These are phyloP conservation scores for Geotrypetes seraphini DNA, from an alignment of 2,797 vertebrate genomes.

Conservation along the genomic window DNA sequence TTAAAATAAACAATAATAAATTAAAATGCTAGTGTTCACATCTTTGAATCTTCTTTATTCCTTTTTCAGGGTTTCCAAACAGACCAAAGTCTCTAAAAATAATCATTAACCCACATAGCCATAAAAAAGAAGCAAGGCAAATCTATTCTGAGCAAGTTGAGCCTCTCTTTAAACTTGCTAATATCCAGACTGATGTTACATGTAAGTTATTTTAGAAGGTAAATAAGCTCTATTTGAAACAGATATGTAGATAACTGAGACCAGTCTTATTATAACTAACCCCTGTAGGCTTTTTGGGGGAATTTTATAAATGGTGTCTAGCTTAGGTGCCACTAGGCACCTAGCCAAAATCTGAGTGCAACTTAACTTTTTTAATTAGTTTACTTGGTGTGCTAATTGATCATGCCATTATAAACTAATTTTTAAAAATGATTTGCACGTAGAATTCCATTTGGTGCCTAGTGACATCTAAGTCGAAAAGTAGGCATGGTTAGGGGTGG, in stretches of 20 bases:
- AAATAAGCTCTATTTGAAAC: constrained; percentile 10
- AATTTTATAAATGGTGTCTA: no score
- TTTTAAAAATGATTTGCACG: no score
- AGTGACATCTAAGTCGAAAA: no score
- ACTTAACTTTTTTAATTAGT: no score
- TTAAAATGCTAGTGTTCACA: no score
- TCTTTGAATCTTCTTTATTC: constrained; percentile 3
- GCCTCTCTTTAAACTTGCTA: constrained; percentile 84
- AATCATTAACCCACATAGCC: constrained; percentile 84
- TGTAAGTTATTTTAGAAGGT: constrained; percentile 48
- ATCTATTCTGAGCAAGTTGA: constrained; percentile 80
- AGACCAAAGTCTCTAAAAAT: constrained; percentile 81
- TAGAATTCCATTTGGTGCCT: no score
- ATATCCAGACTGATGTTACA: constrained; percentile 72
- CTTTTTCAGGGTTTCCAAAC: constrained; percentile 55
- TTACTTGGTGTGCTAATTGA: no score
- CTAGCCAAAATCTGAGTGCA: no score
- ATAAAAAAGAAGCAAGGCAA: constrained; percentile 75
- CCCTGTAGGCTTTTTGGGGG: constrained; percentile 6
- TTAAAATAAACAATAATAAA: no score
- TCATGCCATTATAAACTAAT: no score
- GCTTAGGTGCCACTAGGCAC: no score
- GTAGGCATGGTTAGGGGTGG: no score
- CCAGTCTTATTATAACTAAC: constrained; percentile 12
- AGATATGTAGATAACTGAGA: neutral